Evolutionary conservation across 2,888 invertebrate species (phyloP).

Genomic region (Liposcelis brunnea): DNA sequence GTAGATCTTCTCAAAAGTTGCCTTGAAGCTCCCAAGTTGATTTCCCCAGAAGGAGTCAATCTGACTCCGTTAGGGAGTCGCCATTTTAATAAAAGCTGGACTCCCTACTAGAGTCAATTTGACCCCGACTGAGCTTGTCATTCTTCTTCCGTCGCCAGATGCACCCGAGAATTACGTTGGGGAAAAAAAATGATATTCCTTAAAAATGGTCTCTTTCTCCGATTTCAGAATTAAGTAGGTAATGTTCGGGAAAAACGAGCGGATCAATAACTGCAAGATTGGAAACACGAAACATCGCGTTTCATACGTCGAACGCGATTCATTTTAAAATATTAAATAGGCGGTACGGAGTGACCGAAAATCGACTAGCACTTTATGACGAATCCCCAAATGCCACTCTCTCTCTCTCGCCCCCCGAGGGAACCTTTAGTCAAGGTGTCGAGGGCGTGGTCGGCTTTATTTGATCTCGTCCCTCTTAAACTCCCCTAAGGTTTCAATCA

Average conservation of each 20-base stretch:
- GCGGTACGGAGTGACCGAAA: slow-evolving; percentile 12
- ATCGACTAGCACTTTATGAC: slow-evolving; percentile 13
- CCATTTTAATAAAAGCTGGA: slow-evolving; percentile 55
- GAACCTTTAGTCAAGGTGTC: too few species aligned
- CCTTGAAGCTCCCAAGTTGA: too few species aligned
- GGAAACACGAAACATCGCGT: too few species aligned
- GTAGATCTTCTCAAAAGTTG: too few species aligned
- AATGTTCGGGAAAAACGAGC: not conserved
- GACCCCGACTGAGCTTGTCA: slow-evolving; percentile 57
- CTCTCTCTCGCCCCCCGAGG: slow-evolving; percentile 6
- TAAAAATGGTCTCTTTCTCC: too few species aligned
- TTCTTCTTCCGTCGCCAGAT: slow-evolving; percentile 8
- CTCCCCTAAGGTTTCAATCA: not conserved
- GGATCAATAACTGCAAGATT: slow-evolving; percentile 1
- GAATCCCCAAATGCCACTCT: slow-evolving; percentile 1
- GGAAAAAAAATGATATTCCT: not conserved
- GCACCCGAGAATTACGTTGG: not conserved
- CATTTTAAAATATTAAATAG: slow-evolving; percentile 16
- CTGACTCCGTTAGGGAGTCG: slow-evolving; percentile 97
- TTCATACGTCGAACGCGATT: slow-evolving; percentile 11
- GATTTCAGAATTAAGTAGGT: slow-evolving; percentile 3
- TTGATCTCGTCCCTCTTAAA: not conserved
- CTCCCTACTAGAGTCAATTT: slow-evolving; percentile 99
- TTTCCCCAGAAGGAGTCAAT: slow-evolving; percentile 63
- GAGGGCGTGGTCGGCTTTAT: not conserved